Percentiles rank a stretch among this genome's conserved stretches.
phyloP scores from a whole-genome alignment of 2,888 invertebrate genomes.

The Augiades crinisus region DNA sequence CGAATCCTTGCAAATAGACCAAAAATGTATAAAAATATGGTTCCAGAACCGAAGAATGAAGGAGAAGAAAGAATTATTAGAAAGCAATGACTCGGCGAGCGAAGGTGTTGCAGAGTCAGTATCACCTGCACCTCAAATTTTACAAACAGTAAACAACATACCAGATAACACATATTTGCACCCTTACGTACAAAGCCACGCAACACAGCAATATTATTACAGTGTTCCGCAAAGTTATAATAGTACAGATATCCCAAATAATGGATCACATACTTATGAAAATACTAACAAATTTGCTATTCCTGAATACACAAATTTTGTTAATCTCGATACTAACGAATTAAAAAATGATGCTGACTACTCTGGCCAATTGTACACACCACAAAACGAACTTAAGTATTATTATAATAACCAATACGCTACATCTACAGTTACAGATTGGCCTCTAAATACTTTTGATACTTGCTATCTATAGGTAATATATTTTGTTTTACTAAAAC shows the following conservation, averaged over 20 bases:
- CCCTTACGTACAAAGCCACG: not conserved
- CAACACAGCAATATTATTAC: not conserved
- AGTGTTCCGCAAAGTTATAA: not conserved
- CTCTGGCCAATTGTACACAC: not conserved
- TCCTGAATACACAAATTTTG: slow-evolving; percentile 2
- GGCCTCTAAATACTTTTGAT: slow-evolving; percentile 34
- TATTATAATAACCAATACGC: not conserved
- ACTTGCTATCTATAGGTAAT: slow-evolving; percentile 33
- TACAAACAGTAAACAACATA: not conserved
- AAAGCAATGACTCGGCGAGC: slow-evolving; percentile 47
- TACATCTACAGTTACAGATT: slow-evolving; percentile 23
- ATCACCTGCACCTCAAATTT: slow-evolving; percentile 23
- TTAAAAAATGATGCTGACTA: not conserved
- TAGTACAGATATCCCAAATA: not conserved
- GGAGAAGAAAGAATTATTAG: slow-evolving; percentile 78
- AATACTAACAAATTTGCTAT: not conserved
- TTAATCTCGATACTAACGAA: not conserved
- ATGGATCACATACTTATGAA: not conserved
- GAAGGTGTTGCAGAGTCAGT: slow-evolving; percentile 33
- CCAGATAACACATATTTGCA: not conserved
- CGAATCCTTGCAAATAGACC: slow-evolving; percentile 80
- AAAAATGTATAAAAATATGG: slow-evolving; percentile 91
- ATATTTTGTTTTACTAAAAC: too few species aligned
- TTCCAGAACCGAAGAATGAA: slow-evolving; percentile 92
- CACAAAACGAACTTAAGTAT: not conserved